phyloP scores from a whole-genome alignment of 1,140 invertebrate species.

The Drosophila albomicans region DNA sequence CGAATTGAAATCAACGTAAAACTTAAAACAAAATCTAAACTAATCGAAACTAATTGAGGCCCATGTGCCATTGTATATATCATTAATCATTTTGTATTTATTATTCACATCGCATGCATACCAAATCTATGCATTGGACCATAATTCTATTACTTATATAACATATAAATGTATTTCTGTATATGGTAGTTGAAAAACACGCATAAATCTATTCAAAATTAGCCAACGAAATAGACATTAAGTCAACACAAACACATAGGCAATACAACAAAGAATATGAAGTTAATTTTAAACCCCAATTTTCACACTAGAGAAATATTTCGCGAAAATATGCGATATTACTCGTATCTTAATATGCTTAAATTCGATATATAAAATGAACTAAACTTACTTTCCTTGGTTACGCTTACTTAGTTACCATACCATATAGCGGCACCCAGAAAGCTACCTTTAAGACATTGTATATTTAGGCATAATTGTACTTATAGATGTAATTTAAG shows the following conservation, averaged over 20 bases:
- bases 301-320: background rate
- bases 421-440: conserved; percentile 56
- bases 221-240: conserved; percentile 70
- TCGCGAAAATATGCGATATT: background rate
- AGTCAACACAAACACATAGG: conserved; percentile 45
- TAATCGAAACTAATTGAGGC: conserved; percentile 37
- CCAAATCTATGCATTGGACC: conserved; percentile 19
- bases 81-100: conserved; percentile 52
- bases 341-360: background rate
- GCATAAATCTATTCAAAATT: conserved; percentile 83
- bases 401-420: conserved; percentile 26
- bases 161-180: conserved; percentile 21
- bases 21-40: conserved; percentile 20
- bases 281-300: background rate
- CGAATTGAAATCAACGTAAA: conserved; percentile 48
- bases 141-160: conserved; percentile 13
- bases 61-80: conserved; percentile 54
- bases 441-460: conserved; percentile 38
- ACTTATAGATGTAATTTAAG: conserved; percentile 60
- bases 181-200: conserved; percentile 80
- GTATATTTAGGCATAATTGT: conserved; percentile 43
- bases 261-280: conserved; percentile 32
- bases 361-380: conserved; percentile 4
- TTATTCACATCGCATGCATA: conserved; percentile 33
- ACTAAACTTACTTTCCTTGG: conserved; percentile 10